Evolutionary conservation across 23 tunicate genomes (phyloP).

Genomic region (Trididemnum nubilum): DNA sequence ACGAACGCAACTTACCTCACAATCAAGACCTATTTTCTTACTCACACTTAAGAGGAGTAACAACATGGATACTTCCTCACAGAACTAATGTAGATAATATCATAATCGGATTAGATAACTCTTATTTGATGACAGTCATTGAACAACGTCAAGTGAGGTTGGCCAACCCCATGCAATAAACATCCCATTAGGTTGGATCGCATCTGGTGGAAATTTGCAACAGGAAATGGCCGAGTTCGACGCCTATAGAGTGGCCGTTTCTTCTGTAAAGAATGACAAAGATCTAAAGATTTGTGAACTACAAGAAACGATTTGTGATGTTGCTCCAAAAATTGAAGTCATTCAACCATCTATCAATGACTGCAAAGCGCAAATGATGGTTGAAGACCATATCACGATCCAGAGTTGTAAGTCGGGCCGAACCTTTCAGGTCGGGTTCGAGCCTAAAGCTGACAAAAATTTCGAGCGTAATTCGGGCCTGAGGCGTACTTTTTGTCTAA

Average conservation of each 20-base stretch:
- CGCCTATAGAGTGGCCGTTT: neutral
- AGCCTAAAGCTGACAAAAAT: no score
- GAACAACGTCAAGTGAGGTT: neutral
- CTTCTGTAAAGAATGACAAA: neutral
- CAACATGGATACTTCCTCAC: neutral
- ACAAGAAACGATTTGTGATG: neutral
- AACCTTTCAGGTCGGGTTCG: no score
- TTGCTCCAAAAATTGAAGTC: neutral
- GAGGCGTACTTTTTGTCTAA: no score
- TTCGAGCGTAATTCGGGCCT: no score
- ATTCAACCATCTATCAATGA: neutral
- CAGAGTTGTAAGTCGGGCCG: no score
- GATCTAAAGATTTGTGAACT: neutral
- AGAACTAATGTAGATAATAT: neutral
- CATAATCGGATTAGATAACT: slow-evolving; percentile 3
- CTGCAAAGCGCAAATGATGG: neutral
- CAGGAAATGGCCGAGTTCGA: neutral
- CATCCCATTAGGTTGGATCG: neutral
- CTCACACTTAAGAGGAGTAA: neutral
- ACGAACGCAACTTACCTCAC: neutral
- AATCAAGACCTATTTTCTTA: neutral
- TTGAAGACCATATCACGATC: no score
- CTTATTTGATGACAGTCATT: neutral
- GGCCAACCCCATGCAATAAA: slow-evolving; percentile 6
- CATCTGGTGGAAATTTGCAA: neutral